Conservation (phyloP, 2,888 invertebrate species). For the Nycteola revayana region DNA sequence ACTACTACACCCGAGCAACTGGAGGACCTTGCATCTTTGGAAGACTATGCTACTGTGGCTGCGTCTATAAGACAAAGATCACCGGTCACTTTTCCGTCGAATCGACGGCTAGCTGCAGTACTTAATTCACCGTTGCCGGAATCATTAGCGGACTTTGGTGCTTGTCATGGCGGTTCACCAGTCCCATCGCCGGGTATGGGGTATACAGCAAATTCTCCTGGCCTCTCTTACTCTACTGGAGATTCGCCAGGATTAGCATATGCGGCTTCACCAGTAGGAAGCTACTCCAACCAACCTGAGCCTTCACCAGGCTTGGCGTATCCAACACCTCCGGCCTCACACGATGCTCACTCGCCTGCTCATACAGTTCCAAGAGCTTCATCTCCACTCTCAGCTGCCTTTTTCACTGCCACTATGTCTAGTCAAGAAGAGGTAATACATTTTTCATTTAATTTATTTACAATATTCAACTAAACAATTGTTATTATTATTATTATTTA, state of each 20-base stretch:
- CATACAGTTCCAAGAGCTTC: slow-evolving; percentile 86
- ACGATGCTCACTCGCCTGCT: slow-evolving; percentile 88
- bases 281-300: slow-evolving; percentile 67
- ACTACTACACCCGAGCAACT: slow-evolving; percentile 83
- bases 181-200: slow-evolving; percentile 79
- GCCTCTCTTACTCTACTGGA: slow-evolving; percentile 89
- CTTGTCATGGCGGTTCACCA: slow-evolving; percentile 85
- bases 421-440: slow-evolving; percentile 87
- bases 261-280: slow-evolving; percentile 65
- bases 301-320: slow-evolving; percentile 89
- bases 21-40: slow-evolving; percentile 83
- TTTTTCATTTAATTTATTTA: no score
- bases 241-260: slow-evolving; percentile 70
- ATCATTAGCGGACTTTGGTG: slow-evolving; percentile 90
- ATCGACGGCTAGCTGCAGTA: slow-evolving; percentile 88
- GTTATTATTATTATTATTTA: no score
- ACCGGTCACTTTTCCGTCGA: slow-evolving; percentile 84
- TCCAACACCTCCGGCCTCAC: slow-evolving; percentile 94
- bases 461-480: no score
- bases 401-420: slow-evolving; percentile 92
- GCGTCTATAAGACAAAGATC: slow-evolving; percentile 81
- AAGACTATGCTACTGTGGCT: slow-evolving; percentile 83
- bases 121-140: slow-evolving; percentile 90
- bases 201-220: slow-evolving; percentile 79
- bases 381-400: slow-evolving; percentile 91